Percentiles rank a stretch among this genome's conserved stretches.
These are phyloP conservation scores for Peromyscus maniculatus DNA, from an alignment of 2,113 vertebrate genomes.

Conservation along the genomic window DNA sequence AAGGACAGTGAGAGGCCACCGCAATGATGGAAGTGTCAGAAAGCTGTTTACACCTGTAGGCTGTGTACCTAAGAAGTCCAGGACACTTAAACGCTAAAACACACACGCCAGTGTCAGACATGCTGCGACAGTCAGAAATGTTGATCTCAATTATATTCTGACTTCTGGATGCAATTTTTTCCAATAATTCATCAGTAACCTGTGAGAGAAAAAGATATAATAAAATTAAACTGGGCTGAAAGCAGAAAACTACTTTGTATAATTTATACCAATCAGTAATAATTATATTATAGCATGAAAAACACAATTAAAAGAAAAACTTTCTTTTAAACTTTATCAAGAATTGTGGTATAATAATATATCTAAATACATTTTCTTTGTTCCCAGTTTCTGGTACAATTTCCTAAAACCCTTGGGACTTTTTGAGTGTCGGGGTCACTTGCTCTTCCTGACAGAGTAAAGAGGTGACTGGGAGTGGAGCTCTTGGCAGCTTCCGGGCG, in stretches of 20 bases:
- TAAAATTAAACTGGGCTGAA: conserved; percentile 55
- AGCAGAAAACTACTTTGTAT: neutral
- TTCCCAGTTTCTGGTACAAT: neutral
- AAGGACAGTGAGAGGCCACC: conserved; percentile 94
- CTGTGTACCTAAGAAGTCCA: conserved; percentile 95
- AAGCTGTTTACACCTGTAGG: conserved; percentile 98
- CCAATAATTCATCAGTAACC: conserved; percentile 97
- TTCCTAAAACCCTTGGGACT: neutral
- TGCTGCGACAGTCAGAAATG: conserved; percentile 97
- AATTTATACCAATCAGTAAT: neutral
- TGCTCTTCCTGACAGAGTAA: neutral
- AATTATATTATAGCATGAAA: conserved; percentile 21
- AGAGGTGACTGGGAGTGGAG: neutral
- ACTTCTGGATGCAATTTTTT: conserved; percentile 96
- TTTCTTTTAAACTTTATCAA: conserved; percentile 18
- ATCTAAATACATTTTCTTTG: neutral
- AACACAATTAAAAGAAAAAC: conserved; percentile 37
- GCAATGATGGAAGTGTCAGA: conserved; percentile 95
- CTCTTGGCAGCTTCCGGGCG: neutral
- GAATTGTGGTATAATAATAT: neutral
- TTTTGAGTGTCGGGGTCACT: neutral
- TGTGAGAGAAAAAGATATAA: conserved; percentile 80
- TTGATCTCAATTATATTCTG: conserved; percentile 98
- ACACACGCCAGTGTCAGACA: conserved; percentile 95
- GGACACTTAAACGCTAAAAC: conserved; percentile 95